Percentiles rank a stretch among this genome's conserved stretches.
Conservation (phyloP, 1,140 invertebrate genomes). For the Macrotrachela quadricornifera region DNA sequence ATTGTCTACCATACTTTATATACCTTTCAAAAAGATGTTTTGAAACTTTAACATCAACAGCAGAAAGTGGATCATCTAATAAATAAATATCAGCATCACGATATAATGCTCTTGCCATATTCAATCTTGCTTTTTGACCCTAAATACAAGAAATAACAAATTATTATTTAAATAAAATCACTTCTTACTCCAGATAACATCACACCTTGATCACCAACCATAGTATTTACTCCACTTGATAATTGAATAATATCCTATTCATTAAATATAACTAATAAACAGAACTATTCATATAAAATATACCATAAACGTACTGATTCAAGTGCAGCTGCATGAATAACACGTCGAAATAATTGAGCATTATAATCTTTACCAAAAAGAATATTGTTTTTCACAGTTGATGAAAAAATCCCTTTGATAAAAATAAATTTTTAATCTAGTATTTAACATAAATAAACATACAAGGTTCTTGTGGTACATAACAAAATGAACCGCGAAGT, state of each 20-base stretch:
- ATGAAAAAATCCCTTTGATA: constrained; percentile 44
- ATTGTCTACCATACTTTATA: constrained; percentile 34
- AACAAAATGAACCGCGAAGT: constrained; percentile 55
- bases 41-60: constrained; percentile 66
- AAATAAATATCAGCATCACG: constrained; percentile 56
- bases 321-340: constrained; percentile 11
- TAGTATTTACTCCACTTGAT: constrained; percentile 54
- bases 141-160: no score
- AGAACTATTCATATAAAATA: no score
- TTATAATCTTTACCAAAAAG: constrained; percentile 42
- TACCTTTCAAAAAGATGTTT: constrained; percentile 60
- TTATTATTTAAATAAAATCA: no score
- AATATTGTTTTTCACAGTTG: constrained; percentile 54
- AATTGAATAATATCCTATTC: constrained; percentile 49
- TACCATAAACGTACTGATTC: no score
- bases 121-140: no score
- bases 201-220: constrained; percentile 64
- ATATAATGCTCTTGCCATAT: constrained; percentile 45
- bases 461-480: constrained; percentile 76
- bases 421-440: no score
- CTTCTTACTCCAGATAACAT: constrained; percentile 62
- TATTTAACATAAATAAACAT: constrained; percentile 36
- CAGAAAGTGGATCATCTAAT: constrained; percentile 73
- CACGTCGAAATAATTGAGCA: constrained; percentile 12
- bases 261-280: neutral